Evolutionary conservation across 1,140 invertebrate species (phyloP).

Genomic region (Euborellia annulipes): DNA sequence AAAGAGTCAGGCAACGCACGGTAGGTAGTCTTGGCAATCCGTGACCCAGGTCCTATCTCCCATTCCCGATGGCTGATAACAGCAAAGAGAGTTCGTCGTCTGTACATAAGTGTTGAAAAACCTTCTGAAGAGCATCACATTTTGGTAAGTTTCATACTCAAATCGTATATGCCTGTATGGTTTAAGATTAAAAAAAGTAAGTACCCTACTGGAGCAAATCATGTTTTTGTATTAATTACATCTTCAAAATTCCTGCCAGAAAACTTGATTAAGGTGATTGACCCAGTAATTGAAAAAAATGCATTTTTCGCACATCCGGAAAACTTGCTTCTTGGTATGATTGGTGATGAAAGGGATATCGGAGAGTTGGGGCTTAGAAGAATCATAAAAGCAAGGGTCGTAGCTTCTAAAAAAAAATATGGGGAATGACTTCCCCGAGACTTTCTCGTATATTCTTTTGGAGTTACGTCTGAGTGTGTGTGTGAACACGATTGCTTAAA

Average conservation of each 20-base stretch:
- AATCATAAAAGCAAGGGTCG: constrained; percentile 17
- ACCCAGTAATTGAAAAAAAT: constrained; percentile 18
- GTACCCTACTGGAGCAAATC: constrained; percentile 16
- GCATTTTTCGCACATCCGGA: constrained; percentile 19
- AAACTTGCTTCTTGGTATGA: constrained; percentile 23
- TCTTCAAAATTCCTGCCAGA: constrained; percentile 11
- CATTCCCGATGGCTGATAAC: constrained; percentile 23
- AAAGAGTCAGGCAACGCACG: too few relatives aligned
- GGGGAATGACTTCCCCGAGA: too few relatives aligned
- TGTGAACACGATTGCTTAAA: too few relatives aligned
- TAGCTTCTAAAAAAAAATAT: too few relatives aligned
- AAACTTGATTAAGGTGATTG: constrained; percentile 12
- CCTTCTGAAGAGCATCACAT: constrained; percentile 15
- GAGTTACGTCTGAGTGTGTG: too few relatives aligned
- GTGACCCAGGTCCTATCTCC: constrained; percentile 18
- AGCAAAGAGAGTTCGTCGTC: constrained; percentile 18
- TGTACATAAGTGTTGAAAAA: constrained; percentile 18
- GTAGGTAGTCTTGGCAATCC: constrained; percentile 17
- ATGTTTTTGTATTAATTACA: constrained; percentile 14
- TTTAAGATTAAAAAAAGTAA: constrained; percentile 20
- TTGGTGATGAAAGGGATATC: constrained; percentile 17
- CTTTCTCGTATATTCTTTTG: too few relatives aligned
- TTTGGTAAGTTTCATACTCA: constrained; percentile 18
- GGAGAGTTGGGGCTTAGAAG: constrained; percentile 15
- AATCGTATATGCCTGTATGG: constrained; percentile 23